phyloP scores from a whole-genome alignment of 2,888 invertebrate species.

The Athrips mouffetella region DNA sequence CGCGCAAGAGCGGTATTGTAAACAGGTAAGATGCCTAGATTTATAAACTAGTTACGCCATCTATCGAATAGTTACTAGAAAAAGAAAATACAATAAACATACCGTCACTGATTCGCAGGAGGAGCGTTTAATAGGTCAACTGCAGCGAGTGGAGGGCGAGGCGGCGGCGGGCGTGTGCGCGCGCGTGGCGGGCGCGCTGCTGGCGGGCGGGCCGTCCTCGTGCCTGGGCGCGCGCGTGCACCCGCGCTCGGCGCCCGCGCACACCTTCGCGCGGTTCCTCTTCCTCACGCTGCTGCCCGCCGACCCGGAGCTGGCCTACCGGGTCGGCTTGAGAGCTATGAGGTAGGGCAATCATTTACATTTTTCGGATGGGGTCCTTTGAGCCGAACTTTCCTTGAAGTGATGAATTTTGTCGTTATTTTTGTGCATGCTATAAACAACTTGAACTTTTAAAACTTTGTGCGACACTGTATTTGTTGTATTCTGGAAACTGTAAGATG shows the following conservation, averaged over 20 bases:
- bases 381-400: too few species aligned
- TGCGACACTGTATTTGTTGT: too few species aligned
- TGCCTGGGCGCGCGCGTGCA: conserved; percentile 86
- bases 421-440: too few species aligned
- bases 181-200: conserved; percentile 82
- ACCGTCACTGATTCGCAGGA: conserved; percentile 71
- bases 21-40: too few species aligned
- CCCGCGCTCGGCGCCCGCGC: conserved; percentile 90
- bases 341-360: too few species aligned
- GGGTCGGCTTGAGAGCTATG: conserved; percentile 88
- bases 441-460: too few species aligned
- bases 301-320: conserved; percentile 88
- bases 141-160: conserved; percentile 88
- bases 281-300: conserved; percentile 86
- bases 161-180: conserved; percentile 83
- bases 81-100: too few species aligned
- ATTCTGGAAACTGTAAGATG: too few species aligned
- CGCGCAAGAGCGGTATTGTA: conserved; percentile 81
- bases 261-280: conserved; percentile 88
- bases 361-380: too few species aligned
- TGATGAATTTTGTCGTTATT: too few species aligned
- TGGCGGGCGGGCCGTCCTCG: conserved; percentile 87
- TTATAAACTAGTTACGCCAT: too few species aligned
- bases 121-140: conserved; percentile 85
- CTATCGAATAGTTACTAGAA: too few species aligned